Evolutionary conservation across 2,797 vertebrate species (phyloP), one percentile per base, ranked within the genome.

Genomic region (Taeniopygia guttata): DNA sequence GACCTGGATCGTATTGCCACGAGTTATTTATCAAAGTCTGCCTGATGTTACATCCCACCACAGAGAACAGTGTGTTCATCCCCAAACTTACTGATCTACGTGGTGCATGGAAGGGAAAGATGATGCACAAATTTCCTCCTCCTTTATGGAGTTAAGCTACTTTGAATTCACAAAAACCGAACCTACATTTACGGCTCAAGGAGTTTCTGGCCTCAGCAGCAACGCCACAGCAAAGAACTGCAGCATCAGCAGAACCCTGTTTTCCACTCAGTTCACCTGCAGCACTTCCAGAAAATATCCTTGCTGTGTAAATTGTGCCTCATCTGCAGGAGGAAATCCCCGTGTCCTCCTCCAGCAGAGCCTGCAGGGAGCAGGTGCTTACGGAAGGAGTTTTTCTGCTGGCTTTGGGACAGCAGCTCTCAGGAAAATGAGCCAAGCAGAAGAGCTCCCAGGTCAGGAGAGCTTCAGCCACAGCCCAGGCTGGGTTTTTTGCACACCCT

Each of bases 361-460:
- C 49, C 73, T 72, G 43, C 15, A 27, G 55, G 79, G 36, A 76
- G 59, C 64, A 67, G 40, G 14, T 80, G 79, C 68, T 81, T 26
- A 52, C 15, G 73, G 83, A 74, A 70, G 75, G 72, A 25, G 15
- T n/a, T 88, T 90, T 94, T 55, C 68, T 74, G 79, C 90, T 85
- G 75, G 20, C 16, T 91, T 56, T 40, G 75, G 73, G 74, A 63
- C 56, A 59, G 19, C 87, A 87, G 82, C 16, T 73, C 43, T 48
- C 52, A 59, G 82, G 56, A 76, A 10, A 36, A 4, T 1, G 62
- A 84, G 40, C 3, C 4, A 62, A 70, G 78, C 40, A 62, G 59
- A 63, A 0, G 23, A 83, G 59, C 5, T 45, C 51, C 55, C 58
- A 6, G 55, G 32, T 40, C 52, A 48, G 80, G 30, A 49, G 11